phyloP scores from a whole-genome alignment of 2,113 vertebrate genomes.

The Felis chaus region DNA sequence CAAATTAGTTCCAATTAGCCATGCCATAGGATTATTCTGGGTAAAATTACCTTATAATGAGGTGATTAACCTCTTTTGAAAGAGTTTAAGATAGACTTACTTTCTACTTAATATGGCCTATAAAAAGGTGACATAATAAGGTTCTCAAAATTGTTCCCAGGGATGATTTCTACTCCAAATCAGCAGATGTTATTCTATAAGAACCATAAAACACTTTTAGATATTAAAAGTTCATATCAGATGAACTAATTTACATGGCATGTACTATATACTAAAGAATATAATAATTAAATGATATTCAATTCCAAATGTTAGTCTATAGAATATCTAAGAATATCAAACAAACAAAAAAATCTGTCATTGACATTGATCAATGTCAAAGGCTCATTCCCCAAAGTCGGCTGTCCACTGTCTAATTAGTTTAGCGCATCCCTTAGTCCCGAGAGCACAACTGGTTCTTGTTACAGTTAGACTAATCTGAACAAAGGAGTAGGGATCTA shows the following conservation, averaged over 20 bases:
- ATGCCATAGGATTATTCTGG: conserved; percentile 50
- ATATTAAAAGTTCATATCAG: neutral
- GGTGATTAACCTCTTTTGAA: conserved; percentile 70
- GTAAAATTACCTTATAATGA: conserved; percentile 69
- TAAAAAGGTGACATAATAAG: neutral
- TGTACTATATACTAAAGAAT: neutral
- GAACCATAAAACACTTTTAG: neutral
- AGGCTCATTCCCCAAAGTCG: neutral
- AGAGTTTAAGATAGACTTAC: conserved; percentile 37
- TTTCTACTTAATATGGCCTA: conserved; percentile 41
- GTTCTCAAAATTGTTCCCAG: neutral
- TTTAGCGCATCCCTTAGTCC: neutral
- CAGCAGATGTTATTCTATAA: neutral
- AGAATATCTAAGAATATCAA: neutral
- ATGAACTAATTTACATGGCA: neutral
- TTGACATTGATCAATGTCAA: neutral
- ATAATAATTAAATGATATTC: neutral
- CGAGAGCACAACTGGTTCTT: neutral
- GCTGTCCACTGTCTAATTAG: neutral
- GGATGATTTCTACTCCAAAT: conserved; percentile 2
- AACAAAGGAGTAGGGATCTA: neutral
- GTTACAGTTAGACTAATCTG: neutral
- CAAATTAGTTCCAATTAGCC: conserved; percentile 69
- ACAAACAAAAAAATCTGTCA: neutral
- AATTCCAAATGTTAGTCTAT: neutral